Percentiles rank a stretch among this genome's conserved stretches.
phyloP scores from a whole-genome alignment of 2,797 vertebrate genomes.

The Pristis pectinata region DNA sequence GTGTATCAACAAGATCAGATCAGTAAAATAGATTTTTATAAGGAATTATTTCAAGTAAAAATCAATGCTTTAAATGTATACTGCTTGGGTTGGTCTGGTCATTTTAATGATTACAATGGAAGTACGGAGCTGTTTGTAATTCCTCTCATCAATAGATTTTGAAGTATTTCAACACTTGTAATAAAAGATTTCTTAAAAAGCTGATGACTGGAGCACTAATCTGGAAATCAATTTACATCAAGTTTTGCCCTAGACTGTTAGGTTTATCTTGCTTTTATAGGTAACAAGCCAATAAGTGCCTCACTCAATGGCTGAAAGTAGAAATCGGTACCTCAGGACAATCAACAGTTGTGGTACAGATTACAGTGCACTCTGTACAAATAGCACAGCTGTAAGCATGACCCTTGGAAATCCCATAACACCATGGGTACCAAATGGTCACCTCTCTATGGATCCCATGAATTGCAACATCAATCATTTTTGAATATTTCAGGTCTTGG shows the following conservation, averaged over 20 bases:
- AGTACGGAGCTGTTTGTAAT: too few species aligned
- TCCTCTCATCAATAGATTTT: neutral
- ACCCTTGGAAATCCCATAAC: neutral
- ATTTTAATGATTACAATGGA: neutral
- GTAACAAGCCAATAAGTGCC: neutral
- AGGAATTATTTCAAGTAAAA: neutral
- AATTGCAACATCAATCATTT: neutral
- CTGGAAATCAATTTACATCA: neutral
- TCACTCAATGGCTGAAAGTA: neutral
- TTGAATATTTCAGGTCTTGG: conserved; percentile 9
- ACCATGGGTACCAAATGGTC: too few species aligned
- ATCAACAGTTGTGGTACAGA: neutral
- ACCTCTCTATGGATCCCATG: neutral
- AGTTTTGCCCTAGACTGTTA: neutral
- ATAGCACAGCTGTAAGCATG: neutral
- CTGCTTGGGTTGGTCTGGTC: neutral
- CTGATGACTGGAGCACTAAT: neutral
- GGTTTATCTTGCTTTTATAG: neutral
- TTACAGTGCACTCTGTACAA: neutral
- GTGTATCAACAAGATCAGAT: too few species aligned
- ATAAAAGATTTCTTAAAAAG: neutral
- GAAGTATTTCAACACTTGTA: neutral
- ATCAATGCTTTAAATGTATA: neutral
- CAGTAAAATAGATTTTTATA: neutral
- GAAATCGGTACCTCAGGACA: neutral